Base-by-base conservation (phyloP, 2,113 vertebrate species). In the Acrocephalus kingi region DNA sequence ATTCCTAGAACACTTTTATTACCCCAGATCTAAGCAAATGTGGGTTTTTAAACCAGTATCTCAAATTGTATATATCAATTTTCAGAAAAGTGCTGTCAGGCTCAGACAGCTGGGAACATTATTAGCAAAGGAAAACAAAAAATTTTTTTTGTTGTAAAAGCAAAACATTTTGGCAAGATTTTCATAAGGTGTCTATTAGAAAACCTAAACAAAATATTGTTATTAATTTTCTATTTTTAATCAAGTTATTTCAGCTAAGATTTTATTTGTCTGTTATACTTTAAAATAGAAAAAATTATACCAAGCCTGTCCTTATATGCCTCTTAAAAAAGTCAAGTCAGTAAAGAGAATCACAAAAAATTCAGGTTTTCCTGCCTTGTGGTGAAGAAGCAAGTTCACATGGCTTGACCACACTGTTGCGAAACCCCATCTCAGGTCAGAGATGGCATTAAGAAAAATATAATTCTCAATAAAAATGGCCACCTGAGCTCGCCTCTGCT, bases 221-320 rank as follows among this genome's bases (percentile, higher is more conserved):
- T 37, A 37, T n/a, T 83, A 49, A 46, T 41, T 83, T 58, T 6
- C 4, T 84, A n/a, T 21, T 83, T 48, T 56, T 13, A 20, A 48
- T 77, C 5, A 51, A 71, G 19, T 68, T 24, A 58, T 92, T 81
- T 39, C 31, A 84, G 17, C 7, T 67, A 68, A 48, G 48, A 41
- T 35, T 74, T 15, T 39, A 48, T 75, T 73, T 48, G 3, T 52
- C n/a, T 77, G 7, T 66, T 46, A 41, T 30, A 20, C 16, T 15
- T 55, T 11, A 59, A 80, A 72, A 79, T 8, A 82, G 9, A 20
- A 51, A 74, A 84, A 69, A 69, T 3, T 0, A 21, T 68, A 72
- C 2, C 3, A 6, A 56, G 1, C 37, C 19, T 37, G 20, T 64
- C 41, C 3, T 59, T 66, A n/a, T 9, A 37, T 18, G 5, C 2